Percentiles rank a stretch among this genome's conserved stretches.
phyloP scores from a whole-genome alignment of 2,888 invertebrate genomes.

The Drosophila mercatorum region DNA sequence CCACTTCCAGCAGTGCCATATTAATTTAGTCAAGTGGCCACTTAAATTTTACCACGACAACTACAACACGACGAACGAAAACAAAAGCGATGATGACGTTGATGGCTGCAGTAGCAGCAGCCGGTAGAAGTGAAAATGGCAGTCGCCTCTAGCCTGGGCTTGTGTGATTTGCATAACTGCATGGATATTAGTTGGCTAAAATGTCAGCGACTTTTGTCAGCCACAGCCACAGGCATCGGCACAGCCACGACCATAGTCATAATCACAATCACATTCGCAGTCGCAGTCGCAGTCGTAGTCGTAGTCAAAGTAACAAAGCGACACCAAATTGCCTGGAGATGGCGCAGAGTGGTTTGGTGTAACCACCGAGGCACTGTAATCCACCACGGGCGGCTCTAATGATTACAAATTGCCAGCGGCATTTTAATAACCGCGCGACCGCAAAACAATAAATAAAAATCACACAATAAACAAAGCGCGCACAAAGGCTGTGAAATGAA shows the following conservation, averaged over 20 bases:
- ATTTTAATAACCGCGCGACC: constrained; percentile 75
- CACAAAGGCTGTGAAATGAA: constrained; percentile 49
- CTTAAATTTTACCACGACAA: constrained; percentile 72
- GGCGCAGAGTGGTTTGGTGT: neutral
- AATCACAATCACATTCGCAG: neutral
- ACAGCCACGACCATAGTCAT: too few relatives aligned
- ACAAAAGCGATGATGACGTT: constrained; percentile 30
- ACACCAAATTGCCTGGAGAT: constrained; percentile 17
- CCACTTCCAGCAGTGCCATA: constrained; percentile 75
- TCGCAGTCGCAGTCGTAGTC: neutral
- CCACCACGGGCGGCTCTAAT: constrained; percentile 52
- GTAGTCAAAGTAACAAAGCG: constrained; percentile 7
- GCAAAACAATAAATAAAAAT: constrained; percentile 75
- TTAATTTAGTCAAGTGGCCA: constrained; percentile 80
- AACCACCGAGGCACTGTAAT: neutral
- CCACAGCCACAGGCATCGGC: neutral
- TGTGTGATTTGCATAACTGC: constrained; percentile 71
- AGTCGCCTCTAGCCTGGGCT: constrained; percentile 30
- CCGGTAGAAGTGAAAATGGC: constrained; percentile 66
- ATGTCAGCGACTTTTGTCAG: constrained; percentile 61
- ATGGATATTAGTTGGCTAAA: constrained; percentile 64
- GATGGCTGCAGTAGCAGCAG: constrained; percentile 21
- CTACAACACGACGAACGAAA: constrained; percentile 26
- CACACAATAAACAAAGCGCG: constrained; percentile 61
- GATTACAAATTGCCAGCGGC: constrained; percentile 78